Evolutionary conservation across 2,113 vertebrate genomes (phyloP), one percentile per base, ranked within the genome.

Genomic region (Tragelaphus imberbis): DNA sequence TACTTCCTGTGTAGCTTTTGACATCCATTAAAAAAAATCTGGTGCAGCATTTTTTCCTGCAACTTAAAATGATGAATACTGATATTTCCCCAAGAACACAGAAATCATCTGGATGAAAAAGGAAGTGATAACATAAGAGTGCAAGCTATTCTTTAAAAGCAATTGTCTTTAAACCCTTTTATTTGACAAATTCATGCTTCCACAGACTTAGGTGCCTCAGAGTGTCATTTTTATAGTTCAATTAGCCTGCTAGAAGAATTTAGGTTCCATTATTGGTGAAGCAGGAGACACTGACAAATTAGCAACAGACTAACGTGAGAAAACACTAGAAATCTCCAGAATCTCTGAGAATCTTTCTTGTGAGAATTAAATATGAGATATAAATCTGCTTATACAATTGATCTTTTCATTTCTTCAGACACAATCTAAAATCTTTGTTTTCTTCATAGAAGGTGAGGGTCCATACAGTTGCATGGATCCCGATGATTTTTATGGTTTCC

Each of bases 81-180:
- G 80, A 40, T 88, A 77, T 97, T 98, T 98, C 84, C 96, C 36
- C 80, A 94, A 79, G 96, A 97, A 97, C 94, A 92, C 19, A 94
- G 90, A 97, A 97, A 96, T 96, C 96, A 95, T 84, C 36, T 84
- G 96, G 95, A 98, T 94, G 59, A 97, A 98, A 98, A 98, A 93
- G 93, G 89, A 98, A 98, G 30, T 36, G 97, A 3, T 97, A 97
- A 98, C 33, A 0, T 71, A 97, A 97, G 28, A 96, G 55, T 95
- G 81, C 81, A 84, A 95, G 81, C 68, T 97, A 95, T 96, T 97
- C 88, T 97, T 97, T 98, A 96, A 97, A 97, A 97, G 77, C 17
- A 80, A 97, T 1, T 93, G 75, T 91, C 95, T 91, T 98, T 97
- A 98, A 98, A 98, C 95, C 63, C 90, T 97, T 97, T 96, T 84